Evolutionary conservation across 2,113 vertebrate species (phyloP).

Genomic region (western clawed frog (Xenopus tropicalis)): UCB_Xtro_10.0 CM004451.2:82637501-82638000

Average conservation of each 20-base stretch:
- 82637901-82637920: no score
- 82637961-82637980: no score
- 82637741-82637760: slow-evolving; percentile 28
- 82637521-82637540: no score
- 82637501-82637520: no score
- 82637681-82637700: slow-evolving; percentile 2
- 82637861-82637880: no score
- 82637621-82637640: background rate
- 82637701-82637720: slow-evolving; percentile 7
- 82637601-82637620: background rate
- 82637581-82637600: background rate
- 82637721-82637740: slow-evolving; percentile 26
- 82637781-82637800: background rate
- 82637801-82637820: background rate
- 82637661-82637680: slow-evolving; percentile 16
- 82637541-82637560: no score
- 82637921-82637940: no score
- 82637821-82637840: background rate
- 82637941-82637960: no score
- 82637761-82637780: slow-evolving; percentile 8
- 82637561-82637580: no score
- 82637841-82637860: no score
- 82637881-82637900: no score
- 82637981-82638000: no score
- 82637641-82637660: slow-evolving; percentile 6